Evolutionary conservation across 2,888 invertebrate species (phyloP), one percentile per base, ranked within the genome.

Genomic region (Ecdyonurus torrentis): DNA sequence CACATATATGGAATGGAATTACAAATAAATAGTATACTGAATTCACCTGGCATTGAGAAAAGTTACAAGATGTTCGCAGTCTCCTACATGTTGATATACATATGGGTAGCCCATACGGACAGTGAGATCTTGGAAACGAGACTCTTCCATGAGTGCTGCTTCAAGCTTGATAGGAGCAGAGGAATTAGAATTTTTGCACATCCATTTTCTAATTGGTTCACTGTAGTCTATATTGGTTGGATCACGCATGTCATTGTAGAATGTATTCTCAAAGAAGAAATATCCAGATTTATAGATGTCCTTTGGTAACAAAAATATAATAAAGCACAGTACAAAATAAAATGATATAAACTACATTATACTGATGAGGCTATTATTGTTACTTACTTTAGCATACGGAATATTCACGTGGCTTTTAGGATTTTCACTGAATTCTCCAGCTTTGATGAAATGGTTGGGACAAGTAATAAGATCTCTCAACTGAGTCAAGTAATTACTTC

Each of bases 81-180:
- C 81, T 7, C 92, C 95, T 74, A 92, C 91, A 76, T 97, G 97
- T 65, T 88, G 80, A 77, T 90, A 97, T 0, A 97, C 80, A 80
- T 85, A 86, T 0, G 88, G 87, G 70, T 83, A 82, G 0, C 89
- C 89, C 3, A 85, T 71, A 55, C 79, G 75, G 3, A 82, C 71
- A 5, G 71, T 74, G 20, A 86, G 72, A 66, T 81, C 80, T 19
- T 73, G 68, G 53, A 86, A 74, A 25, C 70, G 72, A 0, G 77
- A 78, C 65, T 76, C 69, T 68, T 70, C 69, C 73, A 74, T 73
- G 23, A 55, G 19, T 7, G 69, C 81, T 5, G 55, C n/a, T 20
- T n/a, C 19, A 10, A 37, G 37, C 15, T 37, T 37, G n/a, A n/a
- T n/a, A 15, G 7, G 7, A 15, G 5, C 5, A 7, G 55, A 22